These are phyloP conservation scores for Anoncus sp. DNA, from an alignment of 2,888 invertebrate species.

Conservation along the genomic window DNA sequence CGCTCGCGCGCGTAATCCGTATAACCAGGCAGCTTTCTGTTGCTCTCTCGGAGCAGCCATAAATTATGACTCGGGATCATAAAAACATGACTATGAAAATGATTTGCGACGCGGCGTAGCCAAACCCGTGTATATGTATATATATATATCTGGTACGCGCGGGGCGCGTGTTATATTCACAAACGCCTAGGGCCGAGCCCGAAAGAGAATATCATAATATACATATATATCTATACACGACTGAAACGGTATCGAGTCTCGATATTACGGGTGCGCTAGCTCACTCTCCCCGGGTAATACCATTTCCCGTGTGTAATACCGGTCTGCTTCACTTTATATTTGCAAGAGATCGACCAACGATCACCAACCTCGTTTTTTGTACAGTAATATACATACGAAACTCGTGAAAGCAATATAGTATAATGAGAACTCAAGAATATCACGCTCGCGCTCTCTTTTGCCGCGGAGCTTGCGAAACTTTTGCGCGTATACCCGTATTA, in stretches of 20 bases:
- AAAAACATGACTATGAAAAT: constrained; percentile 78
- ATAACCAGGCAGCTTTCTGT: constrained; percentile 65
- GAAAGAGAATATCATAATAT: constrained; percentile 45
- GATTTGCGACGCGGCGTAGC: constrained; percentile 72
- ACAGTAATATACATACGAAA: constrained; percentile 27
- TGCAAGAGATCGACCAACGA: constrained; percentile 44
- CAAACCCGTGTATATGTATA: constrained; percentile 49
- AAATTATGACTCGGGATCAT: constrained; percentile 76
- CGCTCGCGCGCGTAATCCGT: constrained; percentile 64
- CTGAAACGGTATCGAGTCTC: constrained; percentile 43
- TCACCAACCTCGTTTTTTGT: constrained; percentile 17
- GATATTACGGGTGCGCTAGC: constrained; percentile 40
- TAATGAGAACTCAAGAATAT: constrained; percentile 52
- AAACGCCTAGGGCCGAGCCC: constrained; percentile 48
- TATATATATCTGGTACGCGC: constrained; percentile 16
- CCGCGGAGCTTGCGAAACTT: constrained; percentile 49
- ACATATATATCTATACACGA: not conserved
- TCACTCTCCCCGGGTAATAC: constrained; percentile 34
- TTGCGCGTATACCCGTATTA: constrained; percentile 63
- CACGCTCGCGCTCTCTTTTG: constrained; percentile 19
- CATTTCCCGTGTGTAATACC: constrained; percentile 53
- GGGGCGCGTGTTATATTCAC: constrained; percentile 51
- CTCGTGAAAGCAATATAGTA: constrained; percentile 41
- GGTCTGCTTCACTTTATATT: constrained; percentile 37
- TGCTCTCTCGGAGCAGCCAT: constrained; percentile 66